phyloP scores from a whole-genome alignment of 2,797 vertebrate species.

The Pagetopsis macropterus region DNA sequence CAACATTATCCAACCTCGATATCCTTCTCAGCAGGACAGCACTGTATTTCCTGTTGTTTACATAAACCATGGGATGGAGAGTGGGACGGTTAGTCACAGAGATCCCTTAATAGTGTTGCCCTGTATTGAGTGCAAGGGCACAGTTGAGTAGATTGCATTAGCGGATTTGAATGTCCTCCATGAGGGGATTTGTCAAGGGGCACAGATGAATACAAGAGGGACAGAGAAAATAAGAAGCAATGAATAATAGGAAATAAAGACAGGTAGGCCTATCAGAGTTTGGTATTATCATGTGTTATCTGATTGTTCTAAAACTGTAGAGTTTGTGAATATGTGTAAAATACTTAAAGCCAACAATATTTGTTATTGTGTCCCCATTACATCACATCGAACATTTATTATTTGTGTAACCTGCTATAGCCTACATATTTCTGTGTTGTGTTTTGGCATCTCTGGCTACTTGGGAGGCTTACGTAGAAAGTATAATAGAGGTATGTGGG shows the following conservation, averaged over 20 bases:
- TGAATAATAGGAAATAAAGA: neutral
- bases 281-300: too few relatives aligned
- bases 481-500: neutral
- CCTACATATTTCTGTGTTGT: neutral
- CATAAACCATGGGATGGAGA: slow-evolving; percentile 14
- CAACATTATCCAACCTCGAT: slow-evolving; percentile 47
- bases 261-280: too few relatives aligned
- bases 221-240: slow-evolving; percentile 6
- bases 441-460: neutral
- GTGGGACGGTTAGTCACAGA: slow-evolving; percentile 24
- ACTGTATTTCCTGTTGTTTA: slow-evolving; percentile 24
- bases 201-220: slow-evolving; percentile 12
- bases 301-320: too few relatives aligned
- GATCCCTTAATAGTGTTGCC: too few relatives aligned
- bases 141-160: slow-evolving; percentile 24
- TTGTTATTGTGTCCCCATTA: neutral
- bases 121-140: neutral
- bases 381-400: neutral
- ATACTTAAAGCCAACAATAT: too few relatives aligned
- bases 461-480: neutral
- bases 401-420: neutral
- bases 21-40: slow-evolving; percentile 34
- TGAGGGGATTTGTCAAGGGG: slow-evolving; percentile 12
- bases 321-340: too few relatives aligned
- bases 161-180: slow-evolving; percentile 16